Evolutionary conservation across 2,797 vertebrate species (phyloP), one percentile per base, ranked within the genome.

Genomic region (Schizopygopsis pylzovi): DNA sequence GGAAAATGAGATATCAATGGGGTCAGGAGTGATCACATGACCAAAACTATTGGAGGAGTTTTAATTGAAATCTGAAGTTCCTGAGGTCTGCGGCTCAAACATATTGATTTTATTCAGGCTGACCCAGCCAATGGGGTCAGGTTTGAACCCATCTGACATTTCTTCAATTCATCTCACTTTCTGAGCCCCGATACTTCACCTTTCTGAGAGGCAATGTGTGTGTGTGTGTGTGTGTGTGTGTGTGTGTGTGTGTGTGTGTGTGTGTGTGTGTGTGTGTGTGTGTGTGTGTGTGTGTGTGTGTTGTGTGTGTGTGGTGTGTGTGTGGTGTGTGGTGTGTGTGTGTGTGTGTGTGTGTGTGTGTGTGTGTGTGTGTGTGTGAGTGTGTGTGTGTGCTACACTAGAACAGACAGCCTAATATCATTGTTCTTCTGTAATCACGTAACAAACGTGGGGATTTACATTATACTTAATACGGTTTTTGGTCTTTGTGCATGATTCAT

Each of bases 51-150:
- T 87, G 85, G 75, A 81, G 82, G 75, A 85, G 86, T 84, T 88
- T 90, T 90, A 90, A 90, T 90, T 90, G 89, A 89, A 90, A 90
- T 88, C 88, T 88, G 82, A 88, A 88, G 85, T 84, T 86, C 41
- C 45, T 56, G 86, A 86, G 89, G 87, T 89, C 85, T 88, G 76
- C 80, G 86, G 86, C 86, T 88, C 86, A 90, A 90, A 89, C 88
- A 83, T 87, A 90, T 88, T 85, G 87, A 89, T 90, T 87, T 89
- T 49, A 68, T 77, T 82, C 83, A 43, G 87, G 71, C 78, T 88
- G 89, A 88, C 89, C 86, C 86, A 82, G 81, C 86, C 84, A 85
- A 65, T 83, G 65, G 86, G 89, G 89, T 89, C 89, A 87, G 76
- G 65, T 86, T 86, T 81, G 75, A 87, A 89, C 77, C 82, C 84